Base-by-base conservation (phyloP, 1,140 invertebrate genomes). In the Antheraea pernyi region DNA sequence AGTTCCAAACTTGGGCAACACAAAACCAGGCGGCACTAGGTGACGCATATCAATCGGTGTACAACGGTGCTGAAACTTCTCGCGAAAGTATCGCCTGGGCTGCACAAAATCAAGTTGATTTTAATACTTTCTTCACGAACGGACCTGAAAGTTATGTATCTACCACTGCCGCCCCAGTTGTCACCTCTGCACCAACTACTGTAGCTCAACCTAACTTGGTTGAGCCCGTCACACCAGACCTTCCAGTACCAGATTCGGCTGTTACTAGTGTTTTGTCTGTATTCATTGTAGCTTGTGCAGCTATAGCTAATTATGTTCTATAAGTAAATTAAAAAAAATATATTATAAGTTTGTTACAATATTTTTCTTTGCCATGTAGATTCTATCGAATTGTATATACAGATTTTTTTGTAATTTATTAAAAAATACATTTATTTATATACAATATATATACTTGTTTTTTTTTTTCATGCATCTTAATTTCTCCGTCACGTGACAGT, bases 1-100 rank as follows among this genome's bases (percentile, higher is more conserved):
- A 91, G 89, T 87, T 85, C 71, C 73, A 78, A 79, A 36, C 58
- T 4, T 91, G 89, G 89, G 81, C 77, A 9, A 76, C 53, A 3
- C 30, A 70, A 7, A 84, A 76, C 61, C 69, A 73, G 18, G 65
- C 19, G 2, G n/a, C 13, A 0, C 67, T 88, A 13, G 85, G 82
- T 5, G 30, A 18, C 58, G 18, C 60, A 7, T 84, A 77, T 48
- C 42, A 71, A 18, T 8, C 37, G 11, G 71, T 84, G 0, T 70
- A 67, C 11, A 78, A 76, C 8, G 74, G 69, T 5, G 77, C 82
- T 0, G 70, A 78, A n/a, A 67, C 70, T 0, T 66, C 79, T 5
- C 72, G 73, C 0, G 36, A 75, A 0, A 79, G 80, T 53, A 79
- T 85, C 36, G 39, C 53, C 0, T 86, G 79, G 77, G 74, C 69